These are phyloP conservation scores for Aleiodes sp. DNA, from an alignment of 1,140 invertebrate species.

Conservation along the genomic window DNA sequence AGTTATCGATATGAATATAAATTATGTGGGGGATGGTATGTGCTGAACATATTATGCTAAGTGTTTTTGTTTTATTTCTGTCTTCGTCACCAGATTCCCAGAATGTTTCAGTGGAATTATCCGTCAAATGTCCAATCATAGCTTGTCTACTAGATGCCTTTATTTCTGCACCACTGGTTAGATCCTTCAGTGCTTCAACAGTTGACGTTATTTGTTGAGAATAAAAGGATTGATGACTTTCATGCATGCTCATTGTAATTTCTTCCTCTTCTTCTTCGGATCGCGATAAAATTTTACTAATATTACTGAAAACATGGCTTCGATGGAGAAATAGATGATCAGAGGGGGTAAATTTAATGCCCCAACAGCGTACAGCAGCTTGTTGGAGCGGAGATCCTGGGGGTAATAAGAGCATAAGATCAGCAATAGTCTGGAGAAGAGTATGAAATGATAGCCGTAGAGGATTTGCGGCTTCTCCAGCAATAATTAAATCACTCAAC, in stretches of 20 bases:
- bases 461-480: conserved; percentile 81
- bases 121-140: conserved; percentile 91
- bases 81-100: conserved; percentile 99
- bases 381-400: conserved; percentile 87
- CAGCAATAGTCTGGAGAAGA: conserved; percentile 89
- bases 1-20: conserved; percentile 93
- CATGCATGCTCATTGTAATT: conserved; percentile 69
- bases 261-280: conserved; percentile 85
- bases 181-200: conserved; percentile 76
- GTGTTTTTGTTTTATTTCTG: conserved; percentile 86
- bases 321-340: conserved; percentile 95
- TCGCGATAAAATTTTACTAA: conserved; percentile 94
- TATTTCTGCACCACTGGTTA: conserved; percentile 81
- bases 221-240: conserved; percentile 68
- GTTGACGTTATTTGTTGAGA: conserved; percentile 65
- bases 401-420: conserved; percentile 90
- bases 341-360: conserved; percentile 84
- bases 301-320: conserved; percentile 94
- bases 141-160: conserved; percentile 92
- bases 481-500: conserved; percentile 80
- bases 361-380: conserved; percentile 94
- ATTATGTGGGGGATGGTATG: conserved; percentile 74
- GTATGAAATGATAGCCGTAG: conserved; percentile 86
- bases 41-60: conserved; percentile 70
- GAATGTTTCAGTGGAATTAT: conserved; percentile 97